These are phyloP conservation scores for Gulo gulo DNA, from an alignment of 2,113 vertebrate genomes.

Conservation along the genomic window DNA sequence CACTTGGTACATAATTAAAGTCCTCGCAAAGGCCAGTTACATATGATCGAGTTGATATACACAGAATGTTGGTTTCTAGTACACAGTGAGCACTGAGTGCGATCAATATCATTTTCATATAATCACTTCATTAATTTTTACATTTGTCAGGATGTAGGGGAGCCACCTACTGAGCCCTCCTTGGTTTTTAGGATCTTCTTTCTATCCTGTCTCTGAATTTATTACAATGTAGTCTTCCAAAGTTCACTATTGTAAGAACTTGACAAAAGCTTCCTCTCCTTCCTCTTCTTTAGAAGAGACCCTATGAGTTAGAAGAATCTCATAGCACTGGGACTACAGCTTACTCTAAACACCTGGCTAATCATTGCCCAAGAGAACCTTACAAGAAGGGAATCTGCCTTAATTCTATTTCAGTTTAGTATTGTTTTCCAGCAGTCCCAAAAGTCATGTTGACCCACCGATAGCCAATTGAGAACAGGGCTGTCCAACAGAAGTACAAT, in stretches of 20 bases:
- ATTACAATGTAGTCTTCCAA: not conserved
- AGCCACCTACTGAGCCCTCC: not conserved
- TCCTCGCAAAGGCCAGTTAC: not conserved
- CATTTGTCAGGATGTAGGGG: not conserved
- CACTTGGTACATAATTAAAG: slow-evolving; percentile 21
- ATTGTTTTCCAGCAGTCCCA: not conserved
- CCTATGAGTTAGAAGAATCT: not conserved
- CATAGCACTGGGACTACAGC: not conserved
- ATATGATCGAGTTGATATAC: not conserved
- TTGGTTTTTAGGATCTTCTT: slow-evolving; percentile 25
- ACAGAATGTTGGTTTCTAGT: not conserved
- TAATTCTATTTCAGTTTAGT: not conserved
- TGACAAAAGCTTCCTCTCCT: not conserved
- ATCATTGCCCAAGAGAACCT: not conserved
- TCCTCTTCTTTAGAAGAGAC: not conserved
- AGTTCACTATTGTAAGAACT: not conserved
- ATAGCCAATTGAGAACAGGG: not conserved
- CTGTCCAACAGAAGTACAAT: not conserved
- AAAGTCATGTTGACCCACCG: not conserved
- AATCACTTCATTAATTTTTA: not conserved
- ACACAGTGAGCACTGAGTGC: not conserved
- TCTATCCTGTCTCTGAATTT: not conserved
- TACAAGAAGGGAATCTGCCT: not conserved
- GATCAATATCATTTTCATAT: not conserved
- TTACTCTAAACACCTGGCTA: not conserved